phyloP scores from a whole-genome alignment of 2,113 vertebrate species.

The Scalopus aquaticus region DNA sequence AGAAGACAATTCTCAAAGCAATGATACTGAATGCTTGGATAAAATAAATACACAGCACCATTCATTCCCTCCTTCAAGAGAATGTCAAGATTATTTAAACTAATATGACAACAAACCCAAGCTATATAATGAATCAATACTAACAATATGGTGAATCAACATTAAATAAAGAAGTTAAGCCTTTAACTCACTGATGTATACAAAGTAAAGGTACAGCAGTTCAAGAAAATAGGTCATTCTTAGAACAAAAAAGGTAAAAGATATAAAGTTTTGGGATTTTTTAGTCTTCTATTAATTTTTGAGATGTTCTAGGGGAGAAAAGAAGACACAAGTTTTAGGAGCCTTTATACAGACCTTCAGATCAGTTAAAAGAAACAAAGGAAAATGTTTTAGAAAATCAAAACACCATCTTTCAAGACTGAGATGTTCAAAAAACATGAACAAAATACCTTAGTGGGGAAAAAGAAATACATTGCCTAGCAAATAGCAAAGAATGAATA shows the following conservation, averaged over 20 bases:
- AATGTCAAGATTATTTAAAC: not conserved
- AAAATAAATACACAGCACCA: not conserved
- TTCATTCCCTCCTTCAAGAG: not conserved
- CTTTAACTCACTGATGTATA: not conserved
- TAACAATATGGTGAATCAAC: not conserved
- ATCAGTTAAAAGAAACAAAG: not conserved
- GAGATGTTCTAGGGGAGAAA: not conserved
- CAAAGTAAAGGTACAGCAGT: not conserved
- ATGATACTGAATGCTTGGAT: not conserved
- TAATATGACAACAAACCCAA: not conserved
- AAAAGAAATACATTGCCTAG: not conserved
- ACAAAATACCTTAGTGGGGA: constrained; percentile 1
- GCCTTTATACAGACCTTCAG: not conserved
- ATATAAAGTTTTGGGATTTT: not conserved
- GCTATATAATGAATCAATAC: not conserved
- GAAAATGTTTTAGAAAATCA: not conserved
- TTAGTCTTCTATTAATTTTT: not conserved
- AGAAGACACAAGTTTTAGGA: not conserved
- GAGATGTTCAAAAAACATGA: not conserved
- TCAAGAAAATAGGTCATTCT: not conserved
- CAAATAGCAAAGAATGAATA: not conserved
- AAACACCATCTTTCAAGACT: not conserved
- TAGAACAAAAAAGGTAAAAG: not conserved
- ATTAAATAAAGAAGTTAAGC: not conserved
- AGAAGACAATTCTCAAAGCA: not conserved